Evolutionary conservation across 2,797 vertebrate species (phyloP), one percentile per base, ranked within the genome.

Genomic region (Schizothorax lantsangensis): DNA sequence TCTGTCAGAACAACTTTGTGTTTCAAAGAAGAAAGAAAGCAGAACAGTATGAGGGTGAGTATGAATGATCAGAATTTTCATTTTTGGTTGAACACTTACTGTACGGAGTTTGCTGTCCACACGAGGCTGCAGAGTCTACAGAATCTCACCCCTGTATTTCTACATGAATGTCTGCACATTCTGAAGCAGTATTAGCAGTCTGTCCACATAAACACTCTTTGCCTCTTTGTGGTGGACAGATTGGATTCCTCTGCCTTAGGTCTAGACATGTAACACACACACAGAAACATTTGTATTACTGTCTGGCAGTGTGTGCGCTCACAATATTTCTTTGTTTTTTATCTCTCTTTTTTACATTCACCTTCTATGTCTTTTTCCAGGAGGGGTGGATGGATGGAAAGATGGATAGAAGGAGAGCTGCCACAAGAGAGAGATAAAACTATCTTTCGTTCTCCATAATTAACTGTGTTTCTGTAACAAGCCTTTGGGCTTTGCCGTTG

Each of bases 401-500:
- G 59, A n/a, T 14, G 71, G 52, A 69, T 11, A 81, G 49, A 81
- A 85, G 43, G 45, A 87, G 30, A 15, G 71, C 83, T 71, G 81
- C 81, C 86, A 87, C 81, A 77, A 57, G 82, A 88, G 75, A 73
- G 49, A 81, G 84, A 91, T 88, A 91, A 89, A 90, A 84, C 88
- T 87, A 82, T 91, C 84, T 36, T 83, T 86, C 75, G 83, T 79
- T 88, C 84, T 82, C 86, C 85, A 83, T 91, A 91, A 91, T 91
- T 91, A 91, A 91, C 91, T 75, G 78, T 79, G 87, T 90, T 90
- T 91, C 84, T 62, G 88, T 89, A 89, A 90, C 88, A 88, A 91
- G 88, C 89, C 91, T 88, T 88, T 88, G 87, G 91, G 90, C 80
- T 86, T 87, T 83, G 62, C 75, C 88, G 88, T 91, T 91, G 84